Evolutionary conservation across 37 sponge, comb jelly and placozoan genomes (phyloP).

Genomic region (Amphimedon queenslandica): DNA sequence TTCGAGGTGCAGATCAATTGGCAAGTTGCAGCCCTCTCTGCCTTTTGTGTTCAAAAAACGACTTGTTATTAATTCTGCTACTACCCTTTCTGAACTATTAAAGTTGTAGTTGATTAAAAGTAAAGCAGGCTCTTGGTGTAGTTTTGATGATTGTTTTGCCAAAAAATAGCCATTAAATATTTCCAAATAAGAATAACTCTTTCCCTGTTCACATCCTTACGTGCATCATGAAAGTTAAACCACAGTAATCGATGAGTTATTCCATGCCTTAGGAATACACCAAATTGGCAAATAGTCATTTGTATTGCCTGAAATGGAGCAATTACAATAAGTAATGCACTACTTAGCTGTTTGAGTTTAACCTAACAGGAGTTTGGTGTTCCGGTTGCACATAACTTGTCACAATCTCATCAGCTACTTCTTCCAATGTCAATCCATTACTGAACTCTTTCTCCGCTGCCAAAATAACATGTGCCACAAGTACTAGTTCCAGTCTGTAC

Average conservation of each 20-base stretch:
- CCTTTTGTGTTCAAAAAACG: conserved; percentile 13
- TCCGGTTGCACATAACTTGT: no score
- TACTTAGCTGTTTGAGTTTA: no score
- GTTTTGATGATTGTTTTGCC: no score
- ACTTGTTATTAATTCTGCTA: not conserved
- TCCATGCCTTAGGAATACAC: no score
- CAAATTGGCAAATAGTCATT: no score
- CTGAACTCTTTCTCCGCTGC: no score
- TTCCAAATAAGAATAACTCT: not conserved
- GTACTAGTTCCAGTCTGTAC: not conserved
- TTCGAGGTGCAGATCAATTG: conserved; percentile 2
- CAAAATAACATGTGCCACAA: not conserved
- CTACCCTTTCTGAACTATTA: not conserved
- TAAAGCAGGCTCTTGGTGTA: not conserved
- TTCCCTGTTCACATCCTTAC: not conserved
- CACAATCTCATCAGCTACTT: not conserved
- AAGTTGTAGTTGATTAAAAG: not conserved
- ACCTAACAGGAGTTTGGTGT: no score
- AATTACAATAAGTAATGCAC: no score
- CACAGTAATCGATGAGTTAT: no score
- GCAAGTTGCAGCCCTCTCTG: not conserved
- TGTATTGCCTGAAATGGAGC: not conserved
- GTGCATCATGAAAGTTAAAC: conserved; percentile 3
- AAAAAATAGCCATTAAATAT: no score
- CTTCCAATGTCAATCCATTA: no score